Percentiles rank a stretch among this genome's conserved stretches.
Conservation (phyloP, 2,888 invertebrate genomes). For the Monochamus alternatus region DNA sequence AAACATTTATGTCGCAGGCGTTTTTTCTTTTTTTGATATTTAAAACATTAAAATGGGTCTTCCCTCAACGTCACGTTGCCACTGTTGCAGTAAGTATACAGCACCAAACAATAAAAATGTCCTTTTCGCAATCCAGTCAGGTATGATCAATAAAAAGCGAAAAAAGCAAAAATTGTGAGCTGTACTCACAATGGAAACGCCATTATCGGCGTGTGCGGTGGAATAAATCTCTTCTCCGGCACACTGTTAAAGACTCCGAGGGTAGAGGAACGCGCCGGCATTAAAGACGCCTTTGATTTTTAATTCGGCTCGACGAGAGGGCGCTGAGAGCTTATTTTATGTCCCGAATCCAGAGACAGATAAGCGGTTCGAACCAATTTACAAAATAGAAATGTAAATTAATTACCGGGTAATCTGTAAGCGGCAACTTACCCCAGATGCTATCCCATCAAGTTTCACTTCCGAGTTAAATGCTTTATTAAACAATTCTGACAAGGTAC, state of each 20-base stretch:
- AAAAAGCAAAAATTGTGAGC: slow-evolving; percentile 45
- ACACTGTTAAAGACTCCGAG: slow-evolving; percentile 25
- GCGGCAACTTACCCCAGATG: slow-evolving; percentile 20
- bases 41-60: too few species aligned
- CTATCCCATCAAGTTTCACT: slow-evolving; percentile 18
- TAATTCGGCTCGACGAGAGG: slow-evolving; percentile 23
- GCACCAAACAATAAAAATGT: slow-evolving; percentile 16
- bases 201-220: slow-evolving; percentile 33
- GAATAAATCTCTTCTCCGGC: slow-evolving; percentile 37
- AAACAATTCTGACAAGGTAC: slow-evolving; percentile 9
- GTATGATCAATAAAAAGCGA: slow-evolving; percentile 47
- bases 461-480: slow-evolving; percentile 13
- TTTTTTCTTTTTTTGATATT: too few species aligned
- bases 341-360: slow-evolving; percentile 18
- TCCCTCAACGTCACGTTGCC: not conserved
- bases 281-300: slow-evolving; percentile 26
- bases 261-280: not conserved
- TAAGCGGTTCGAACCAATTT: slow-evolving; percentile 32
- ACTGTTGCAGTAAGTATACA: not conserved
- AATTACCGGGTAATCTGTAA: slow-evolving; percentile 24
- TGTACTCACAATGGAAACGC: slow-evolving; percentile 29
- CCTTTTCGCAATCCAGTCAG: slow-evolving; percentile 42
- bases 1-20: too few species aligned
- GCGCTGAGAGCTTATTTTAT: slow-evolving; percentile 16
- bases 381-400: slow-evolving; percentile 34